Evolutionary conservation across 2,113 vertebrate species (phyloP).

Genomic region (Clarias magur): DNA sequence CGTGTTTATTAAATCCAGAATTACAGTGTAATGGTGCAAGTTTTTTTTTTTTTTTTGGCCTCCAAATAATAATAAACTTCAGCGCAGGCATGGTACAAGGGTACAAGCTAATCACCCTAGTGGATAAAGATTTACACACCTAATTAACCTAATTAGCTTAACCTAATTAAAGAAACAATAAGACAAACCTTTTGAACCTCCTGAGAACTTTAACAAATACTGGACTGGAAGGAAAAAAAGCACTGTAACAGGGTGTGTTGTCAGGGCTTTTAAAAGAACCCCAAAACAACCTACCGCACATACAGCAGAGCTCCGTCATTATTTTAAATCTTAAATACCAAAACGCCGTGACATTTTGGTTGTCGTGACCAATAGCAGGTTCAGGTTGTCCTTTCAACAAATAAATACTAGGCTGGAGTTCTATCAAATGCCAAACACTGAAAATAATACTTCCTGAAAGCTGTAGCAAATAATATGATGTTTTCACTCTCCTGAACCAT

Average conservation of each 20-base stretch:
- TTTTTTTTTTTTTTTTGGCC: too few species aligned
- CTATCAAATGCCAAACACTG: neutral
- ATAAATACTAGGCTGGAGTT: neutral
- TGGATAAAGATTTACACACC: too few species aligned
- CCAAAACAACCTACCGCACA: neutral
- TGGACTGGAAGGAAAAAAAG: neutral
- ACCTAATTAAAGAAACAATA: neutral
- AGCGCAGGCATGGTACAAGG: too few species aligned
- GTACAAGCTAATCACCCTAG: too few species aligned
- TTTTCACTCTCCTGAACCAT: neutral
- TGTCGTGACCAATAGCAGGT: constrained; percentile 31
- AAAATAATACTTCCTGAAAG: neutral
- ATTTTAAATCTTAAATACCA: neutral
- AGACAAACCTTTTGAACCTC: neutral
- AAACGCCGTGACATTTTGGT: constrained; percentile 1
- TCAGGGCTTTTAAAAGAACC: neutral
- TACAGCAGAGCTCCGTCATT: neutral
- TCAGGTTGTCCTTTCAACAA: neutral
- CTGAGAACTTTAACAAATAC: neutral
- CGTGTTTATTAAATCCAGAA: too few species aligned
- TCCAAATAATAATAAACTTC: too few species aligned
- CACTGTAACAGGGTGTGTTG: neutral
- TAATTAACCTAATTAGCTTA: too few species aligned
- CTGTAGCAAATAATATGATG: neutral
- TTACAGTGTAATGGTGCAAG: too few species aligned